Conservation (phyloP, 2,888 invertebrate species). For the Metallyticus violacea region DNA sequence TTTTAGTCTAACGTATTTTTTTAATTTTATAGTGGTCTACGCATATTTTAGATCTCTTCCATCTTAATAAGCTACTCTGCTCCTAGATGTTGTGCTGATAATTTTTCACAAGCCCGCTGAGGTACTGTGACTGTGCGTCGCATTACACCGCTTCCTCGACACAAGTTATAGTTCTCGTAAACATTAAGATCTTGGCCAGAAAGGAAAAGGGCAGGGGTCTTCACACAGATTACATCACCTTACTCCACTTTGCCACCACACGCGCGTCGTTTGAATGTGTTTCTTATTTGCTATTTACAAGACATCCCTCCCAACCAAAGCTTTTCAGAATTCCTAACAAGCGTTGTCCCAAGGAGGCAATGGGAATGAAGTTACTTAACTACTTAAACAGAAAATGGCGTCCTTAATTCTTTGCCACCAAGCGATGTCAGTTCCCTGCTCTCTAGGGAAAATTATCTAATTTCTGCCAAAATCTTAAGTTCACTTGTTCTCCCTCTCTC, state of each 20-base stretch:
- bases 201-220: neutral
- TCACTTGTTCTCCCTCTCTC: neutral
- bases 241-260: neutral
- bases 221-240: neutral
- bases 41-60: no score
- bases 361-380: conserved; percentile 32
- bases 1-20: no score
- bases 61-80: no score
- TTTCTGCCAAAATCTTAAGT: conserved; percentile 31
- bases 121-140: neutral
- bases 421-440: neutral
- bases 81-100: neutral
- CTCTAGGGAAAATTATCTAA: conserved; percentile 34
- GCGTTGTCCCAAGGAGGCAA: conserved; percentile 21
- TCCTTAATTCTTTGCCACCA: conserved; percentile 23
- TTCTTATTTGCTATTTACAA: neutral
- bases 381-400: conserved; percentile 32
- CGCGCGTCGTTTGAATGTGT: neutral
- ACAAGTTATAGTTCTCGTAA: neutral
- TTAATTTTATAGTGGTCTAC: no score
- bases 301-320: neutral
- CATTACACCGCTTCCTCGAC: neutral
- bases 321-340: neutral
- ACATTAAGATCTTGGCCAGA: neutral
- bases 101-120: neutral